Base-by-base conservation (phyloP, 1,140 invertebrate genomes). In the Pogonognathellus flavescens region DNA sequence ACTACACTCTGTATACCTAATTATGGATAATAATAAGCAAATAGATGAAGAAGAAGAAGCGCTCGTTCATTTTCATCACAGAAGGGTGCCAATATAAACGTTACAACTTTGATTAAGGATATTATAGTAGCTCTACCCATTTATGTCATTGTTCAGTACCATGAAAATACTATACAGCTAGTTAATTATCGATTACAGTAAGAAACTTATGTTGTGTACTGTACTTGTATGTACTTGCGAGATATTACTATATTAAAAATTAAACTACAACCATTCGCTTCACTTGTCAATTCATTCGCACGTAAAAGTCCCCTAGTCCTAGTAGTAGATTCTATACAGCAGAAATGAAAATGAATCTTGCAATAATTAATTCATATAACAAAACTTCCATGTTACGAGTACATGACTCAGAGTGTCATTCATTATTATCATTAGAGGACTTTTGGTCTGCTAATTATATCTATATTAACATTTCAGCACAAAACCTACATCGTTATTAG, bases 141-240 rank as follows among this genome's bases (percentile, higher is more conserved):
- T 70, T 70, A 76, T 76, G 70, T 76, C 70, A 49, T 76, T 76
- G 70, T 76, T 76, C 70, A 76, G 70, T 76, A 76, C 25, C 41
- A 50, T 76, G 70, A 10, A n/a, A 76, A 76, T 41, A 41, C 31
- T 3, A 18, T 76, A 76, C 70, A 76, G 1, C 70, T 76, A 76
- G 70, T 66, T 76, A 50, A 76, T 76, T 50, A 76, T 49, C 31
- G 22, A 66, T 76, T 49, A 70, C 62, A 70, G 16, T 49, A 76
- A 76, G 70, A 76, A 41, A 76, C 70, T n/a, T 76, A 76, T 76
- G 70, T 76, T 76, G 70, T 76, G 70, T 76, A 76, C 70, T 76
- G 70, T 76, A 76, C 70, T 76, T 50, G 70, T 76, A 76, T 76
- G 25, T 76, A 76, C 70, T 76, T 31, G 49, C 41, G 13, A 76